phyloP scores from a whole-genome alignment of 2,113 vertebrate species.

The Coracopsis vasa region DNA sequence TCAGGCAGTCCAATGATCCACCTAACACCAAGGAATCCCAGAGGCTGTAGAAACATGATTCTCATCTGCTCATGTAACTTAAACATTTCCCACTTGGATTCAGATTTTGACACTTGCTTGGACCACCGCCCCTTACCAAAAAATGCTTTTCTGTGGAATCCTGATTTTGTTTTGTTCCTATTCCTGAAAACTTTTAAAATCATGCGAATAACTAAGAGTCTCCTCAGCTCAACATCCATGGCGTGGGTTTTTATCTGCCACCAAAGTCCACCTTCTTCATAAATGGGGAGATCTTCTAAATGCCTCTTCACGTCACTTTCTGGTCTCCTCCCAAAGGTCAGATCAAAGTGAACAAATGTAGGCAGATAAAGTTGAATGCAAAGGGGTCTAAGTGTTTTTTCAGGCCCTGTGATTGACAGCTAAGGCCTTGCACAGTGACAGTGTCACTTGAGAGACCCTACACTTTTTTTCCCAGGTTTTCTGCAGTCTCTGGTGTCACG shows the following conservation, averaged over 20 bases:
- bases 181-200: background rate
- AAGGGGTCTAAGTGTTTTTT: constrained; percentile 17
- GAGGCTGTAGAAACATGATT: rapidly evolving
- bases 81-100: background rate
- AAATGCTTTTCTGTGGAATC: background rate
- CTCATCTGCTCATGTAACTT: background rate
- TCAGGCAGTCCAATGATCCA: background rate
- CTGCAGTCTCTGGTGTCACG: constrained; percentile 75
- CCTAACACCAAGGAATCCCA: background rate
- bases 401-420: constrained; percentile 73
- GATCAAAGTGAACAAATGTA: background rate
- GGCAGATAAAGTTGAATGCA: constrained; percentile 10
- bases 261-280: rapidly evolving
- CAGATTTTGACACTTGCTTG: background rate
- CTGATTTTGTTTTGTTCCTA: rapidly evolving
- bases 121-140: background rate
- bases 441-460: constrained; percentile 68
- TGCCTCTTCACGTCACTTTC: background rate
- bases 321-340: constrained; percentile 28
- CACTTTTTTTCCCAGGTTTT: constrained; percentile 76
- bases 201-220: background rate
- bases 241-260: rapidly evolving
- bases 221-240: background rate
- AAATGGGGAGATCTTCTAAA: background rate
- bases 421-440: constrained; percentile 68